A percentile compares a stretch with the other conserved stretches of the same genome.
Evolutionary conservation across 2,888 invertebrate genomes (phyloP).

Genomic region (Gasteruption jaculator): DNA sequence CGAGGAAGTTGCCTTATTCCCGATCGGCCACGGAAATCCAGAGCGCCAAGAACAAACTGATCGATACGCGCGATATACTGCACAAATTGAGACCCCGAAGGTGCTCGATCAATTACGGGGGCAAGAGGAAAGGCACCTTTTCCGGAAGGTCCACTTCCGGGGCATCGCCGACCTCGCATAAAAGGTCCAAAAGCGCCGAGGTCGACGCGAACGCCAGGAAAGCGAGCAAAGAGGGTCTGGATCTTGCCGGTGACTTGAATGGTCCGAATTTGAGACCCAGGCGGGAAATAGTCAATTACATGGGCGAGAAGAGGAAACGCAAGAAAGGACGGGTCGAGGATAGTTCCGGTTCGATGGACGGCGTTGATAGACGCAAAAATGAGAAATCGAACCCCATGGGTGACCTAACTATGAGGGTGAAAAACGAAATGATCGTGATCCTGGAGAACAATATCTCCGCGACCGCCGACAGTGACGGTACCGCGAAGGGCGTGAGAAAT

Average conservation of each 20-base stretch:
- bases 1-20: not conserved
- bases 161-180: slow-evolving; percentile 2
- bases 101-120: slow-evolving; percentile 26
- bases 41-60: slow-evolving; percentile 10
- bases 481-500: too few species aligned
- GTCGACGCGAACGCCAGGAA: slow-evolving; percentile 16
- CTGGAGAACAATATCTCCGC: too few species aligned
- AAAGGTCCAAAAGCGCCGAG: not conserved
- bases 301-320: slow-evolving; percentile 20
- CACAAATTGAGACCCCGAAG: slow-evolving; percentile 38
- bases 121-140: slow-evolving; percentile 20
- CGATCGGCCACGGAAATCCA: slow-evolving; percentile 15
- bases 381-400: too few species aligned
- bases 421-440: too few species aligned
- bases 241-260: slow-evolving; percentile 13
- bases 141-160: too few species aligned
- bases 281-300: slow-evolving; percentile 26
- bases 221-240: slow-evolving; percentile 2
- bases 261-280: slow-evolving; percentile 33
- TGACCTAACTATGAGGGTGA: too few species aligned
- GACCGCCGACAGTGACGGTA: too few species aligned
- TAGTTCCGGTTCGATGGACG: too few species aligned
- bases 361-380: too few species aligned
- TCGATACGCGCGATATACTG: slow-evolving; percentile 11
- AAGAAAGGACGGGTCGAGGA: too few species aligned